Evolutionary conservation across 2,888 invertebrate genomes (phyloP), one percentile per base, ranked within the genome.

Genomic region (Andrena hattorfiana): DNA sequence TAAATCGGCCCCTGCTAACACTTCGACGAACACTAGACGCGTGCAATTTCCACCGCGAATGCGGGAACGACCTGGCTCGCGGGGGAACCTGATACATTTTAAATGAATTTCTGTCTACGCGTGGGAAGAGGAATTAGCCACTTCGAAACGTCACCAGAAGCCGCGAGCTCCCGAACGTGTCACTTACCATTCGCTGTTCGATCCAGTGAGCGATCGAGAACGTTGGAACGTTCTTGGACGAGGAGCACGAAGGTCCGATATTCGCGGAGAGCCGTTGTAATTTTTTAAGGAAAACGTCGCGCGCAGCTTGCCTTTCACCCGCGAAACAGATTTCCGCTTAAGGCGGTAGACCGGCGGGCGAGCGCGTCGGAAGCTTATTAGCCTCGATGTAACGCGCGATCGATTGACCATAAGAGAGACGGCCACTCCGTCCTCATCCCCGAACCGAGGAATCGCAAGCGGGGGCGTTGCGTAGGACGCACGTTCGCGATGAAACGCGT

Each of bases 231-330:
- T 10, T 23, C 10, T 13, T 56, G 8, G 23, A 42, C 13, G 6
- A 56, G 13, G 51, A 59, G 26, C 42, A 2, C 63, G 0, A 23
- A 10, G 26, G 23, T 6, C 51, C 16, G 49, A 70, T 74, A 20
- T 74, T 60, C 71, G 7, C 35, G 59, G 49, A 16, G 51, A 30
- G 4, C 7, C 4, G 20, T 20, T 63, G 42, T 42, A 16, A 70
- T 72, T 63, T 76, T n/a, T 77, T 26, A 56, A 62, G 73, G 54
- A 49, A 59, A 62, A 32, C 42, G n/a, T 10, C 20, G 54, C 10
- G 56, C 66, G 51, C 51, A 56, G n/a, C 59, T 64, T 83, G 64
- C 85, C 87, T 87, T 87, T 87, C 86, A 87, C 86, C 64, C 49
- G 66, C 49, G 28, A 23, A 79, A 49, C 60, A 56, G 35, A 79